These are phyloP conservation scores for Coryphaenoides rupestris DNA, from an alignment of 2,113 vertebrate species.

Conservation along the genomic window DNA sequence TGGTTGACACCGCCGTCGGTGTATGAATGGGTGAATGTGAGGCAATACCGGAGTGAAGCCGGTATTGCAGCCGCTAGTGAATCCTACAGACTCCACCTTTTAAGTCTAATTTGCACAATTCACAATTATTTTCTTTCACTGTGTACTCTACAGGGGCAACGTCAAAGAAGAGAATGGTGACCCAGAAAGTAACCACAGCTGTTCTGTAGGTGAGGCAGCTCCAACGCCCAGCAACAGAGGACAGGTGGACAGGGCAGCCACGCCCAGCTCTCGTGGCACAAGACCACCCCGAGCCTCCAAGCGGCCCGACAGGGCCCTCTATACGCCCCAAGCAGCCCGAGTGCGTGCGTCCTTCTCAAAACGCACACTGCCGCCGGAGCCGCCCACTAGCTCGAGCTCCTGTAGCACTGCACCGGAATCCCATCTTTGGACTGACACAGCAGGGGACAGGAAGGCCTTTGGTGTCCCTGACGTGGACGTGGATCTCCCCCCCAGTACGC, in stretches of 20 bases:
- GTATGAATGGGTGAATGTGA: too few species aligned
- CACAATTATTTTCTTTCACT: neutral
- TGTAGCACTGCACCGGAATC: conserved; percentile 25
- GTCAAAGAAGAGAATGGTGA: conserved; percentile 47
- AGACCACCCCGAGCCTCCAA: conserved; percentile 30
- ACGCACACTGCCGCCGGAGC: conserved; percentile 10
- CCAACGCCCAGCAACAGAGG: neutral
- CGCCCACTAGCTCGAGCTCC: conserved; percentile 12
- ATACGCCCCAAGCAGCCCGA: conserved; percentile 63
- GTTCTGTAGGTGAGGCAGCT: conserved; percentile 25
- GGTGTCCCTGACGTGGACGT: too few species aligned
- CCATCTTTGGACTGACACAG: conserved; percentile 19
- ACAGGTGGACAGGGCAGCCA: conserved; percentile 13
- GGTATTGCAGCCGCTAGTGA: too few species aligned
- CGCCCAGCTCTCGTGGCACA: conserved; percentile 2
- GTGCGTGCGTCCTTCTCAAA: conserved; percentile 32
- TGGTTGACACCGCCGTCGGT: too few species aligned
- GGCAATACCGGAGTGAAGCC: too few species aligned
- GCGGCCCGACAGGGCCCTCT: conserved; percentile 71
- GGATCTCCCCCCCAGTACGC: neutral
- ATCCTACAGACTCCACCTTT: too few species aligned
- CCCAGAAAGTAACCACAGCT: conserved; percentile 32
- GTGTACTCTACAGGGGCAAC: conserved; percentile 24
- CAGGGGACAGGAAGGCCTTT: conserved; percentile 14
- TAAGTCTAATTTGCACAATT: too few species aligned